phyloP scores from a whole-genome alignment of 1,140 invertebrate species.

The Sinonovacula constricta region DNA sequence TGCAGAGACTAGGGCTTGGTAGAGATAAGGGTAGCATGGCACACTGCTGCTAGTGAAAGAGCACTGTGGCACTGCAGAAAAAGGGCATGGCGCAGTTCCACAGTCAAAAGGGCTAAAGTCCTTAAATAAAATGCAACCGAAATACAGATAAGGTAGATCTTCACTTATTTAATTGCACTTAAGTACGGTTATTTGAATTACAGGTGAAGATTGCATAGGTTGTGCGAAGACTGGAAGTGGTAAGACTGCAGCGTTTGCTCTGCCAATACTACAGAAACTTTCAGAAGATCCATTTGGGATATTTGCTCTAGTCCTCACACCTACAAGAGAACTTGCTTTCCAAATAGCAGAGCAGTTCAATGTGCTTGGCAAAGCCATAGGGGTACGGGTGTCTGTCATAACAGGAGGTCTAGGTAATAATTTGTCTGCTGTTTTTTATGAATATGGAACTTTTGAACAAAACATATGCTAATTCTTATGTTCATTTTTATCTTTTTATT shows the following conservation, averaged over 20 bases:
- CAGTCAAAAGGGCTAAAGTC: too few species aligned
- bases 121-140: neutral
- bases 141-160: neutral
- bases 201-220: constrained; percentile 77
- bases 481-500: too few species aligned
- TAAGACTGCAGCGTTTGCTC: constrained; percentile 79
- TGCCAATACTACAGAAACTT: constrained; percentile 84
- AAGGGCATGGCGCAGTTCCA: too few species aligned
- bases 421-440: too few species aligned
- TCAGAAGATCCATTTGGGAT: constrained; percentile 79
- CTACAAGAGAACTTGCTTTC: constrained; percentile 79
- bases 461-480: too few species aligned
- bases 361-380: constrained; percentile 80
- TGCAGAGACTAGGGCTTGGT: too few species aligned
- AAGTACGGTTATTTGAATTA: constrained; percentile 53
- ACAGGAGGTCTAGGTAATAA: constrained; percentile 77
- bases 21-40: neutral
- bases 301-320: constrained; percentile 78
- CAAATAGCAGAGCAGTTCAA: constrained; percentile 88
- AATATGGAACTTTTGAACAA: too few species aligned
- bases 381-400: constrained; percentile 74
- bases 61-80: too few species aligned
- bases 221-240: constrained; percentile 80
- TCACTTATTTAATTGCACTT: neutral
- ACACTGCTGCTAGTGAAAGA: too few species aligned